Evolutionary conservation across 2,113 vertebrate genomes (phyloP).

Genomic region (Sakesphorus luctuosus): DNA sequence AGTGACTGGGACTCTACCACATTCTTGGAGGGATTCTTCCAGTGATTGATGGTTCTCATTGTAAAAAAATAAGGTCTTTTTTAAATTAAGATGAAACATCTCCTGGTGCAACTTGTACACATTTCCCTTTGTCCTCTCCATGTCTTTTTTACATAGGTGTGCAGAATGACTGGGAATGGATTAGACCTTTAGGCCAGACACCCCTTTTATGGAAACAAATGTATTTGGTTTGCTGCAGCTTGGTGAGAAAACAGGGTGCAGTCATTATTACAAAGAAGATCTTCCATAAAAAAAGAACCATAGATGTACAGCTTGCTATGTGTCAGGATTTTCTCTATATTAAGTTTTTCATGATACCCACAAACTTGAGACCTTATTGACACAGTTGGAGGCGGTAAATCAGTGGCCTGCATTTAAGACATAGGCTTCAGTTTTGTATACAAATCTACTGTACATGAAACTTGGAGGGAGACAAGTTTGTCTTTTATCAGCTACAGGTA

Average conservation of each 20-base stretch:
- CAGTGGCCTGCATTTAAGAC: not conserved
- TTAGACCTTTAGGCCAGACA: not conserved
- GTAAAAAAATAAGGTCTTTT: not conserved
- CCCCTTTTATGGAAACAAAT: not conserved
- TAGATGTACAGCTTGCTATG: fast-evolving
- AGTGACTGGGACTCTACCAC: not conserved
- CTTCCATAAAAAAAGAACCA: not conserved
- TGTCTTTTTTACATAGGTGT: not conserved
- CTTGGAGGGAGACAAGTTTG: not conserved
- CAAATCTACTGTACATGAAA: not conserved
- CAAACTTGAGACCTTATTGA: not conserved
- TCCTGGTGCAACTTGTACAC: not conserved
- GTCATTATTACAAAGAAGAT: not conserved
- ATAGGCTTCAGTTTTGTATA: not conserved
- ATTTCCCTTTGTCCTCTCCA: not conserved
- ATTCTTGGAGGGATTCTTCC: not conserved
- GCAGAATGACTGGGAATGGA: not conserved
- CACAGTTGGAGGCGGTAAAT: not conserved
- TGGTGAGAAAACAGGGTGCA: not conserved
- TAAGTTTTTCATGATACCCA: not conserved
- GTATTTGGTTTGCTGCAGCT: fast-evolving
- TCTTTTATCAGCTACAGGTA: not conserved
- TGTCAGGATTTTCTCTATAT: not conserved
- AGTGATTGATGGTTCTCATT: not conserved
- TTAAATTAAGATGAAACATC: not conserved